phyloP scores from a whole-genome alignment of 2,113 vertebrate species.

The Paralichthys olivaceus region DNA sequence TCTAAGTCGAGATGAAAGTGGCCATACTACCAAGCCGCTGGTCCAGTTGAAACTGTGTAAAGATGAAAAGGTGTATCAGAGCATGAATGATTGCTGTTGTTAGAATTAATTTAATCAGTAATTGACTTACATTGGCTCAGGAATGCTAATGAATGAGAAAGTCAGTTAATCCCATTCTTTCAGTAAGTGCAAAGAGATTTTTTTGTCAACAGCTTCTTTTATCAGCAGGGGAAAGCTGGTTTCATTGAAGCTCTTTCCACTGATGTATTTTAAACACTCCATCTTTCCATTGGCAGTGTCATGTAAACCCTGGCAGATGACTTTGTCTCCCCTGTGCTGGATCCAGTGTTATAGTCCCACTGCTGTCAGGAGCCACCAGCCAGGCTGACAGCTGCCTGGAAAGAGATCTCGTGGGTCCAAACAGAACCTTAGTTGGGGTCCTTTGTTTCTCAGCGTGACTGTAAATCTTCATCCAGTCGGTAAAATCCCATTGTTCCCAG shows the following conservation, averaged over 20 bases:
- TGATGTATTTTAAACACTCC: constrained; percentile 66
- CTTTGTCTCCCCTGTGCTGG: constrained; percentile 58
- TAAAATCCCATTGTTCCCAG: constrained; percentile 30
- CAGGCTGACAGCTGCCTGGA: constrained; percentile 71
- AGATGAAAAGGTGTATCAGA: background rate
- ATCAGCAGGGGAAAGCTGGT: constrained; percentile 54
- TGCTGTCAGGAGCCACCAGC: constrained; percentile 62
- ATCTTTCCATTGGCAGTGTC: constrained; percentile 73
- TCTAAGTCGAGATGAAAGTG: background rate
- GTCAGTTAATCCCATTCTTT: constrained; percentile 15
- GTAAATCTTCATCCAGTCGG: constrained; percentile 47
- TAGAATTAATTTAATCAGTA: background rate
- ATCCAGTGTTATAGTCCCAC: constrained; percentile 61
- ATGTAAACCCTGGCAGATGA: constrained; percentile 66
- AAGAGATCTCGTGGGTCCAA: constrained; percentile 51
- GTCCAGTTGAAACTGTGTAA: background rate
- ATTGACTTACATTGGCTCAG: background rate
- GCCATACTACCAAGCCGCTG: background rate
- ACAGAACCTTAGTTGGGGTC: constrained; percentile 44
- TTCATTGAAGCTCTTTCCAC: constrained; percentile 62
- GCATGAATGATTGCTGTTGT: background rate
- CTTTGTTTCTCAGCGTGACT: constrained; percentile 48
- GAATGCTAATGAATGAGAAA: constrained; percentile 1
- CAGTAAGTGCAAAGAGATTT: constrained; percentile 12
- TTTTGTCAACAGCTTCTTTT: constrained; percentile 46